Evolutionary conservation across 2,113 vertebrate species (phyloP).

Genomic region (Microcebus lehilahytsara): DNA sequence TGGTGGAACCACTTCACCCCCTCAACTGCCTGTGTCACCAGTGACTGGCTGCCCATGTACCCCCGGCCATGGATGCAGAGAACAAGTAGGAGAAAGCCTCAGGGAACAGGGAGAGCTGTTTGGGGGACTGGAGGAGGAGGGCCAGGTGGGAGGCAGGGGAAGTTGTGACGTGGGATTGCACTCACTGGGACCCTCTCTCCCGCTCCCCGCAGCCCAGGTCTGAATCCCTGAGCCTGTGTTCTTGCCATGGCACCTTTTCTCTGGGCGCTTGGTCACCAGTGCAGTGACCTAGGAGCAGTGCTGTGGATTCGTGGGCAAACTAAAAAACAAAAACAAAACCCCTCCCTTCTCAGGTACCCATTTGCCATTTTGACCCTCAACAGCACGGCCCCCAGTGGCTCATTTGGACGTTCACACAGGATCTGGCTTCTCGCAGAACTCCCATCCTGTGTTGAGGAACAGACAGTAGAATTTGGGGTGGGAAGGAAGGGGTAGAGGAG

Average conservation of each 20-base stretch:
- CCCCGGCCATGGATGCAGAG: background rate
- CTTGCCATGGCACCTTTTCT: background rate
- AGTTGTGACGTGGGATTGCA: background rate
- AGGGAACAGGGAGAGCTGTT: background rate
- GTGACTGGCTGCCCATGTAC: background rate
- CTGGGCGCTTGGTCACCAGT: background rate
- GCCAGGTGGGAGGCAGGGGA: background rate
- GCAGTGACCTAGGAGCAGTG: background rate
- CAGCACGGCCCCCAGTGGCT: background rate
- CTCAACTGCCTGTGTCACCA: background rate
- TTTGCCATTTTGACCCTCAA: background rate
- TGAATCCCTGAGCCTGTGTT: background rate
- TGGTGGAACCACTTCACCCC: background rate
- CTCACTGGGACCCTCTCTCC: background rate
- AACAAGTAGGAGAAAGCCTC: background rate
- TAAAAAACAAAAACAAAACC: background rate
- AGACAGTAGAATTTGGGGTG: background rate
- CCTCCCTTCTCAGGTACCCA: background rate
- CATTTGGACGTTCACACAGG: background rate
- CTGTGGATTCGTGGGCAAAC: background rate
- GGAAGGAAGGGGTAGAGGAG: background rate
- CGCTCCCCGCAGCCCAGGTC: rapidly evolving
- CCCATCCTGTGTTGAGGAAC: background rate
- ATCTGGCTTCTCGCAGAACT: background rate
- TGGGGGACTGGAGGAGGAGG: background rate